Base-by-base conservation (phyloP, 2,888 invertebrate genomes). In the Dryocosmus kuriphilus region DNA sequence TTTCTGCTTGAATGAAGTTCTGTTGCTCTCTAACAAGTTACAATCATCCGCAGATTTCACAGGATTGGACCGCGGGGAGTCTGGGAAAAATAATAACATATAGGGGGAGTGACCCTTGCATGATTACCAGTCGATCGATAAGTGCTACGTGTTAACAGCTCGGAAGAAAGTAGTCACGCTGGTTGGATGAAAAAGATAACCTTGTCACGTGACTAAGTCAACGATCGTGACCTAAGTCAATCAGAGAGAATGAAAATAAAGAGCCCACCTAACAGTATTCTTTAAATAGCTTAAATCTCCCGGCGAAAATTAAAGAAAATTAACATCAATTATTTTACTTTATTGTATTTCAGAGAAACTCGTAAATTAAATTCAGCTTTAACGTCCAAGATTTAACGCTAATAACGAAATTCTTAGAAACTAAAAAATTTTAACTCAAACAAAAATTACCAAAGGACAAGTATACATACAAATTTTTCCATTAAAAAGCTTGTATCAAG, bases 1-100 rank as follows among this genome's bases (percentile, higher is more conserved):
- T 24, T 24, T 27, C 14, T 24, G 14, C 24, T 27, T 24, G 1
- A 57, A 24, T 57, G 8, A 24, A 27, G 22, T 57, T 57, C 11
- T 57, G 57, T 22, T 6, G 11, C 24, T 57, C 24, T 24, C 57
- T 14, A 57, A 24, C 24, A 24, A 22, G 57, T 57, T 57, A 27
- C 57, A 57, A 57, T 27, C 57, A 57, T 57, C 24, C 24, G 14
- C 57, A 27, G 14, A 16, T 22, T 57, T 57, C 24, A 24, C 6
- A 57, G 0, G 24, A 57, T 57, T 57, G 57, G 24, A 22, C 57
- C 24, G 24, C 14, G 24, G 57, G 57, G 57, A 57, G 27, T 14
- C 57, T 57, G 57, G 5, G 57, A 0, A 57, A 57, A 57, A 57
- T 57, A 57, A 57, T 57, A 57, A 27, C 57, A 57, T 57, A 57